A percentile compares a stretch with the other conserved stretches of the same genome.
phyloP scores from a whole-genome alignment of 2,113 vertebrate genomes.

The Limanda limanda region DNA sequence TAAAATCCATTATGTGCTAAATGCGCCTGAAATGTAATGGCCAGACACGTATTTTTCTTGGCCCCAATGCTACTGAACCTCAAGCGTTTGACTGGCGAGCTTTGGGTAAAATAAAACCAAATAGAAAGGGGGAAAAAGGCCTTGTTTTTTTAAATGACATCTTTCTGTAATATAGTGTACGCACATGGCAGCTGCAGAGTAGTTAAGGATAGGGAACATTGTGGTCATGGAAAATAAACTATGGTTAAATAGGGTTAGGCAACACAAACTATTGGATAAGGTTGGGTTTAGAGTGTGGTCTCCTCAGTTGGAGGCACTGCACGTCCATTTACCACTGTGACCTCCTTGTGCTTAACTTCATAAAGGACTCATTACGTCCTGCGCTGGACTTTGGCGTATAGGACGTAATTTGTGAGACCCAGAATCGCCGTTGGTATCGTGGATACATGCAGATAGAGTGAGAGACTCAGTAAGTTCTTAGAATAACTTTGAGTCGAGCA shows the following conservation, averaged over 20 bases:
- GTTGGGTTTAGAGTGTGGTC: background rate
- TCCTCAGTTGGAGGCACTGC: background rate
- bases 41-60: constrained; percentile 27
- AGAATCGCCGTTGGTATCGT: background rate
- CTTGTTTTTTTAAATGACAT: background rate
- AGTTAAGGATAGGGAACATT: background rate
- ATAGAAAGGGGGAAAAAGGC: background rate
- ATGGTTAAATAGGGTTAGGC: background rate
- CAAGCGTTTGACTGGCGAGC: constrained; percentile 6
- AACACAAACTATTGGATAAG: background rate
- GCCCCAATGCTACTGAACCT: background rate
- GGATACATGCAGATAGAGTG: background rate
- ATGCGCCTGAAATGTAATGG: constrained; percentile 24
- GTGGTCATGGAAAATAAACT: constrained; percentile 13
- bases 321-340: background rate
- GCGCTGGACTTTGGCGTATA: background rate
- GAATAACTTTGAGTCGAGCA: too few species aligned
- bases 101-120: constrained; percentile 8
- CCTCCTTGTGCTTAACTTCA: background rate
- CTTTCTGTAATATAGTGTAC: too few species aligned
- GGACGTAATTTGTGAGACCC: background rate
- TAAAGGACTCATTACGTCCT: background rate
- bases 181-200: background rate
- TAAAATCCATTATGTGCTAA: constrained; percentile 4
- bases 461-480: background rate